Base-by-base conservation (phyloP, 2,888 invertebrate genomes). In the Lasius platythorax region DNA sequence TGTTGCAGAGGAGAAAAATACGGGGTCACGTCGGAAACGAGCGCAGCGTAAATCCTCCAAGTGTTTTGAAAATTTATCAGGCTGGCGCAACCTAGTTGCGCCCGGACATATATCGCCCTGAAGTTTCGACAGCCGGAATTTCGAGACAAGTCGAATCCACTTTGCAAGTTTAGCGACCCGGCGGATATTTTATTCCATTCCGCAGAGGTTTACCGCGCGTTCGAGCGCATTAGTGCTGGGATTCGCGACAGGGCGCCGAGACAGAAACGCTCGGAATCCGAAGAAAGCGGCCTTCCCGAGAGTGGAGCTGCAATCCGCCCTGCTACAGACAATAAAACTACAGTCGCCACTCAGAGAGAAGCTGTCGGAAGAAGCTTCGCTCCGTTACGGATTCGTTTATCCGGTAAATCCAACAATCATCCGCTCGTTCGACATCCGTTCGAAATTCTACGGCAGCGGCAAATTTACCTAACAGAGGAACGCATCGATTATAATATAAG, bases 371-470 rank as follows among this genome's bases (percentile, higher is more conserved):
- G 72, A 72, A 72, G 12, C 61, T 63, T 46, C 53, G 33, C 46
- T 61, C 79, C 70, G 43, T 50, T 78, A 70, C 78, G 46, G 33
- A 58, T 79, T 46, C 70, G 79, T 79, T 79, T 79, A 79, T 72
- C 61, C 53, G 43, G 18, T 30, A 66, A 82, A 82, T 81, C 72
- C 64, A 56, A 40, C 37, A 53, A 82, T 82, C 82, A 82, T 75
- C 75, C n/a, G 40, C 28, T 74, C 64, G 53, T 28, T n/a, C 64
- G 23, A 64, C 37, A 53, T 5, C 30, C 43, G 43, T 53, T 23
- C 23, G 37, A 40, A 53, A 82, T 82, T 53, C 40, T 15, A 64
- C 28, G 11, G 18, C 40, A 30, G 53, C 64, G 30, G 53, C 23
- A 53, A 75, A 82, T 82, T 75, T 75, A 33, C n/a, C 74, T 73